Base-by-base conservation (phyloP, 2,888 invertebrate genomes). In the Bombylius discolor region DNA sequence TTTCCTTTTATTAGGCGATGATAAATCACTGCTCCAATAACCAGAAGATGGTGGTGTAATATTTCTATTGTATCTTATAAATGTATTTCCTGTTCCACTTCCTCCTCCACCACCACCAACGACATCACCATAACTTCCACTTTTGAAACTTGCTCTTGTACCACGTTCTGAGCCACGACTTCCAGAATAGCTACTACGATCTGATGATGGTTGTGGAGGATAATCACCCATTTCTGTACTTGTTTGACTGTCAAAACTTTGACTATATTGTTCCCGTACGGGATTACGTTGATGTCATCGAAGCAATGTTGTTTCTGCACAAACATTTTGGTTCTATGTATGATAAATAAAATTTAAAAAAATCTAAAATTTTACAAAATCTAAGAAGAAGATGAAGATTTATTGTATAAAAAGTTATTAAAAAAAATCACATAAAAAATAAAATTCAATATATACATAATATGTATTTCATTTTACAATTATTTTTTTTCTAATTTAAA, bases 271-370 rank as follows among this genome's bases (percentile, higher is more conserved):
- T 42, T 42, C 11, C 4, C 4, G 8, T 42, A 11, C 4, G 12
- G 39, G 39, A 11, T 11, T 42, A 42, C 12, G 58, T 59, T 61
- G 66, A 61, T 67, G 70, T 70, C 72, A 72, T 68, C 72, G 71
- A 61, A 71, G 64, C 55, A 71, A 67, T 60, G 70, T 69, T 65
- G 71, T 71, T 66, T 72, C 72, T 59, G 70, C 72, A 69, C 70
- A 71, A 62, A 70, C 70, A 69, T 69, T 71, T 66, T 70, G 72
- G 65, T 67, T 71, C 23, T 23, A 23, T 23, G 23, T 23, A 23
- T 23, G 23, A 23, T 23, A 23, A 23, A 23, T 23, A 23, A 23
- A 23, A 23, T 23, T n/a, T n/a, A n/a, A n/a, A n/a, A 23, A 23
- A 23, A 23, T 23, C 23, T 23, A 23, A 23, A 23, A 23, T 23